Evolutionary conservation across 2,113 vertebrate genomes (phyloP).

Genomic region (Tragulus kanchil): DNA sequence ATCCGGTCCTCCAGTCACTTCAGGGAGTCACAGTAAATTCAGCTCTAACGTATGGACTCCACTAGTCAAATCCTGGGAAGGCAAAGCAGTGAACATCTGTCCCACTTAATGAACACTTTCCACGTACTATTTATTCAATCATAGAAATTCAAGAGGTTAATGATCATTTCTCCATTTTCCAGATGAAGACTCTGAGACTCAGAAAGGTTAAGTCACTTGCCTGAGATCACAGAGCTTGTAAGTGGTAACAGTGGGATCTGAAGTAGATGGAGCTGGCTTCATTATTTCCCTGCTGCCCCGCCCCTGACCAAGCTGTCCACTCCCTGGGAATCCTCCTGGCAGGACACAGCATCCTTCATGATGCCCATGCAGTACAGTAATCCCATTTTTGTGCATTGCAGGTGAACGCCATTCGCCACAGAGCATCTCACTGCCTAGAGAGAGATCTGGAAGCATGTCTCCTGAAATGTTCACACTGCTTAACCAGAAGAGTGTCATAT

Average conservation of each 20-base stretch:
- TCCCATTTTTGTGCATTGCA: neutral
- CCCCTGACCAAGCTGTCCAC: neutral
- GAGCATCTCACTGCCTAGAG: neutral
- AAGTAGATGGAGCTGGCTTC: neutral
- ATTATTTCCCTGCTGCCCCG: neutral
- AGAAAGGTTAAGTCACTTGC: neutral
- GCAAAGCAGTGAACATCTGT: neutral
- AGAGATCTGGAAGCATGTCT: neutral
- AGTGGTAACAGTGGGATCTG: neutral
- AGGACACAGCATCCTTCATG: neutral
- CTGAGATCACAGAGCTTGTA: neutral
- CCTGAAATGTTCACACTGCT: neutral
- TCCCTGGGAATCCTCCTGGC: neutral
- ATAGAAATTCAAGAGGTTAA: neutral
- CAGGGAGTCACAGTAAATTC: neutral
- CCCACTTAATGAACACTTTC: neutral
- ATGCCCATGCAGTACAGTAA: fast-evolving
- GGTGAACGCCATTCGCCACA: neutral
- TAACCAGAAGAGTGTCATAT: neutral
- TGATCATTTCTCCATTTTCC: neutral
- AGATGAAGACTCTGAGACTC: neutral
- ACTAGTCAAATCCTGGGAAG: neutral
- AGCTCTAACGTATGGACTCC: neutral
- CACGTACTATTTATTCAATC: neutral
- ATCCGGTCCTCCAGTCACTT: neutral